Evolutionary conservation across 2,888 invertebrate species (phyloP), one percentile per base, ranked within the genome.

Genomic region (Ligdia adustata): DNA sequence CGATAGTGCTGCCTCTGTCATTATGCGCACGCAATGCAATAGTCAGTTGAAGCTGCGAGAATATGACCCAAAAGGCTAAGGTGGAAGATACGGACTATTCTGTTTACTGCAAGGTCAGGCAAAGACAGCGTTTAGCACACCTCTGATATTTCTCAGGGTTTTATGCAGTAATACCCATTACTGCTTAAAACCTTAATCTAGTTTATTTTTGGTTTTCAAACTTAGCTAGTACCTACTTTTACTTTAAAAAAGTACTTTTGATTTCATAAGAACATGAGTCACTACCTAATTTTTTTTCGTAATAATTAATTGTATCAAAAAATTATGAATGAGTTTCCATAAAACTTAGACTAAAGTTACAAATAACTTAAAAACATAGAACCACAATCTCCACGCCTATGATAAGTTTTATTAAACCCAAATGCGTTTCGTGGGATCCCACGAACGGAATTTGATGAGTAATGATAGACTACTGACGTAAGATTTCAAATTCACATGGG

Each of bases 11-110:
- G 37, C 70, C 59, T 62, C 71, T 65, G 69, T 76, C 77, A 84
- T 84, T 84, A 82, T 58, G 68, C 72, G 75, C 84, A 84, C 83
- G 84, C 84, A 78, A 75, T 62, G 55, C 57, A 60, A 62, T 58
- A 48, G 38, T 34, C 20, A 27, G 16, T 16, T 18, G 11, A 9
- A 24, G 34, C n/a, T 22, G 9, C 20, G 20, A 12, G 9, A 5
- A 9, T 13, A 22, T 43, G 28, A 16, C 7, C 3, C 16, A 16
- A 16, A 5, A 4, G 16, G 35, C 16, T 41, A 42, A 27, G 14
- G 3, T 4, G 7, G 26, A 22, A 32, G 31, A 2, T 32, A 5
- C 18, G 48, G 12, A 4, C 3, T 14, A 28, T 27, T n/a, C 9
- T 15, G 0, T 41, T 4, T 18, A 16, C 3, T 5, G 5, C 3